Percentiles rank a stretch among this genome's conserved stretches.
phyloP scores from a whole-genome alignment of 2,797 vertebrate species.

The Megalops cyprinoides region DNA sequence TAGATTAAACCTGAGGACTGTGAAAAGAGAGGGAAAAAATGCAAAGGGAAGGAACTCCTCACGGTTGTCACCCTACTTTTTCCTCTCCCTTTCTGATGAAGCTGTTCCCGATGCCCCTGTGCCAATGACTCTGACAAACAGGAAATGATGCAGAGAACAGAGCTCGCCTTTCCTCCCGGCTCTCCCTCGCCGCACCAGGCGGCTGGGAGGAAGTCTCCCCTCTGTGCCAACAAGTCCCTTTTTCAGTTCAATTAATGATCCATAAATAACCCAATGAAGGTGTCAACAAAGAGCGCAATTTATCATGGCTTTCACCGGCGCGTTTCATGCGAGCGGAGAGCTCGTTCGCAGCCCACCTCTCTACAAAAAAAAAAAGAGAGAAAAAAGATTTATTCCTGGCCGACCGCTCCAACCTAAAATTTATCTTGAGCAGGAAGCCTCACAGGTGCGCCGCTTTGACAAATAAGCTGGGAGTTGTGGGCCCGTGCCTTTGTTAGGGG shows the following conservation, averaged over 20 bases:
- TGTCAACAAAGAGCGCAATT: slow-evolving; percentile 96
- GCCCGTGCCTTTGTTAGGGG: slow-evolving; percentile 80
- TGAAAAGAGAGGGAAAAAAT: slow-evolving; percentile 21
- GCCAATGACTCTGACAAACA: slow-evolving; percentile 51
- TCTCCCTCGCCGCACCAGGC: slow-evolving; percentile 71
- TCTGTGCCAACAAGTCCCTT: slow-evolving; percentile 89
- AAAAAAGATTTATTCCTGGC: slow-evolving; percentile 69
- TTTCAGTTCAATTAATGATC: slow-evolving; percentile 98
- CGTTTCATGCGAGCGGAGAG: slow-evolving; percentile 75
- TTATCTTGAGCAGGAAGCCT: slow-evolving; percentile 76
- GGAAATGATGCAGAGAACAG: slow-evolving; percentile 59
- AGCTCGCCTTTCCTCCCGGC: slow-evolving; percentile 51
- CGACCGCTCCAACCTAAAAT: slow-evolving; percentile 65
- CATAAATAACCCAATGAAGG: slow-evolving; percentile 99
- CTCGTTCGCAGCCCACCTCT: slow-evolving; percentile 77
- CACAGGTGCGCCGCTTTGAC: slow-evolving; percentile 78
- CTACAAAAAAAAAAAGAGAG: slow-evolving; percentile 47
- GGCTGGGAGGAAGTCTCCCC: slow-evolving; percentile 73
- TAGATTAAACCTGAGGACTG: slow-evolving; percentile 35
- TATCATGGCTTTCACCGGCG: slow-evolving; percentile 90
- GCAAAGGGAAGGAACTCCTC: slow-evolving; percentile 44
- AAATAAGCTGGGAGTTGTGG: slow-evolving; percentile 73
- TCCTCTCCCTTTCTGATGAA: slow-evolving; percentile 53
- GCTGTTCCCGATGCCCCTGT: slow-evolving; percentile 37
- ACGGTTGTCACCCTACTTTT: slow-evolving; percentile 58